Conservation (phyloP, 2,797 vertebrate species). For the Cygnus olor region DNA sequence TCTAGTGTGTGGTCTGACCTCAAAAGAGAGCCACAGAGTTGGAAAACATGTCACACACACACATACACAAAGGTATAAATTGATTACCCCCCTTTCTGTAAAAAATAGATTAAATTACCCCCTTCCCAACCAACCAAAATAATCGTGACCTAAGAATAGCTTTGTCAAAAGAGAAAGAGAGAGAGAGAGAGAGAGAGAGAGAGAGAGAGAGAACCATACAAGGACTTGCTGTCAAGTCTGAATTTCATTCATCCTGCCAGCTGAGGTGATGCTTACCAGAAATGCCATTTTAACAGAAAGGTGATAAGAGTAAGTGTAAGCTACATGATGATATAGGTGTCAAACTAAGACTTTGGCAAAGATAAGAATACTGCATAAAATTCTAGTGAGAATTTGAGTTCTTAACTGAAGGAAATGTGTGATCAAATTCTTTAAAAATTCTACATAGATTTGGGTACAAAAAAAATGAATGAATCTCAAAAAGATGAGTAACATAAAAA, state of each 20-base stretch:
- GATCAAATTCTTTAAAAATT: constrained; percentile 25
- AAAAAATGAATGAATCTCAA: constrained; percentile 4
- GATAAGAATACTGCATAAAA: constrained; percentile 46
- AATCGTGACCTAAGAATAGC: background rate
- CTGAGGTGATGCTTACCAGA: constrained; percentile 59
- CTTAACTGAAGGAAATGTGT: constrained; percentile 34
- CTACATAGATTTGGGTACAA: background rate
- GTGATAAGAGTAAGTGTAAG: constrained; percentile 58
- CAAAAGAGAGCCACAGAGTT: background rate
- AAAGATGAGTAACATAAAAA: background rate
- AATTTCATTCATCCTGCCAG: constrained; percentile 49
- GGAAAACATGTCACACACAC: background rate
- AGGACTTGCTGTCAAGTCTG: constrained; percentile 40
- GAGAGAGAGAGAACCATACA: background rate
- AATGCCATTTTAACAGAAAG: constrained; percentile 56
- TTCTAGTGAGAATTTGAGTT: constrained; percentile 27
- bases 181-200: accelerated
- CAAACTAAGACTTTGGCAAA: constrained; percentile 58
- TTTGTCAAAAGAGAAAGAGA: background rate
- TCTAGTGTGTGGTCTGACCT: background rate
- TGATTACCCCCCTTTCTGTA: background rate
- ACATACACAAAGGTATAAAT: background rate
- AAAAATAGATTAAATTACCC: background rate
- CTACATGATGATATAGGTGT: constrained; percentile 47
- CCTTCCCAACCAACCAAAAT: background rate